Evolutionary conservation across 1,140 invertebrate species (phyloP), one percentile per base, ranked within the genome.

Genomic region (Lordiphosa mommai): DNA sequence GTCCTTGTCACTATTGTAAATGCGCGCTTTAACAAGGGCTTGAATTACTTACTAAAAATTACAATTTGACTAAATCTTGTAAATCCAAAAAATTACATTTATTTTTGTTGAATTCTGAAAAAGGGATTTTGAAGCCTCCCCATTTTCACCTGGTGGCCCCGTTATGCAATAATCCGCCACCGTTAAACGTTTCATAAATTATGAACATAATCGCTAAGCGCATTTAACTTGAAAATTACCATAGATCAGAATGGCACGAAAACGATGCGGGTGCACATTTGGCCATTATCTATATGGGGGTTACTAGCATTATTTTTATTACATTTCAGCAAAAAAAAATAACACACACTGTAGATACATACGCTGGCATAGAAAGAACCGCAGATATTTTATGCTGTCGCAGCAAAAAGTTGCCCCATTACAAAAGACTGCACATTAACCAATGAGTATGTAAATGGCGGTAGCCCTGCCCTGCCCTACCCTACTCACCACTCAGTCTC

Each of bases 241-340:
- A 63, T 68, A 59, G 59, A 72, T 72, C 53, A 69, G 47, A 60
- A 55, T 69, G 34, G 41, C 51, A 53, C 36, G 51, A 51, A 43
- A 52, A 52, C 27, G 52, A 41, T 37, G 4, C 9, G 30, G 13
- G 23, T 7, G 16, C 14, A 7, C 61, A 46, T 44, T 63, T 57
- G 43, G 47, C 61, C 51, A 66, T 66, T 67, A 67, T 67, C 63
- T 68, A 52, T 52, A 13, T 66, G 61, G 23, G 4, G 23, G 23
- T 5, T 27, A 27, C 17, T 20, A n/a, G 57, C 61, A 74, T 82
- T 80, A 80, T 63, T 76, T 80, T 80, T 80, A 80, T 80, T 76
- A 67, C 57, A 66, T 51, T 53, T 48, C 14, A 20, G 23, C 27
- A 36, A 67, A 64, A 67, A 55, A 32, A 63, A 37, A 27, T 32